A percentile compares a stretch with the other conserved stretches of the same genome.
These are phyloP conservation scores for Paralvinella palmiformis DNA, from an alignment of 1,140 invertebrate genomes.

Conservation along the genomic window DNA sequence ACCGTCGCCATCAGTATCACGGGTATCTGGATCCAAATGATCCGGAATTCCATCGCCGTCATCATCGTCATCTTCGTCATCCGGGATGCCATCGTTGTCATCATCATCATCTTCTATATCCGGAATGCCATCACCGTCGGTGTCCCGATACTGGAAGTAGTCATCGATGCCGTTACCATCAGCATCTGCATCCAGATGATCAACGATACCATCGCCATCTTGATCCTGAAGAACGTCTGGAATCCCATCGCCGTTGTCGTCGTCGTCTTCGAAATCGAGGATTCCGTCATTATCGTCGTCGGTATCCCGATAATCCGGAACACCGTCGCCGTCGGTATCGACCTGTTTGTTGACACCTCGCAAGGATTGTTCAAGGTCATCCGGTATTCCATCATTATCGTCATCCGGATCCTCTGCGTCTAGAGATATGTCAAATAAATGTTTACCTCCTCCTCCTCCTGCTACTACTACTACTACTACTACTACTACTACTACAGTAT, in stretches of 20 bases:
- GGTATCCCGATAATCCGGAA: slow-evolving; percentile 11
- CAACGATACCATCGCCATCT: slow-evolving; percentile 1
- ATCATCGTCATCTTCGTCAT: no score
- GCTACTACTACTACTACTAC: no score
- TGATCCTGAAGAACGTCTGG: background rate
- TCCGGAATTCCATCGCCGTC: no score
- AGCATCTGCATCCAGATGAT: background rate
- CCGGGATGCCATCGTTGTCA: no score
- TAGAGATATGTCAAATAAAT: no score
- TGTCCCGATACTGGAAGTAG: background rate
- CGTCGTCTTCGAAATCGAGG: slow-evolving; percentile 7
- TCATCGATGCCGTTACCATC: background rate
- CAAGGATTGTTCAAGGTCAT: slow-evolving; percentile 10
- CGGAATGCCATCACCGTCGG: no score
- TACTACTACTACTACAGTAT: no score
- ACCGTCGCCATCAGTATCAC: no score
- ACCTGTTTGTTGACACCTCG: slow-evolving; percentile 1
- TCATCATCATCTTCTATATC: no score
- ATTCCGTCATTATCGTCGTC: slow-evolving; percentile 5
- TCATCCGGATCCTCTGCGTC: no score
- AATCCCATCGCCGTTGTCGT: slow-evolving; percentile 13
- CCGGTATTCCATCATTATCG: slow-evolving; percentile 11
- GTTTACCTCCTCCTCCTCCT: no score
- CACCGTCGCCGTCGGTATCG: slow-evolving; percentile 11
- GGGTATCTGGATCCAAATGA: no score